Base-by-base conservation (phyloP, 2,113 vertebrate species). In the Periophthalmus modestus region DNA sequence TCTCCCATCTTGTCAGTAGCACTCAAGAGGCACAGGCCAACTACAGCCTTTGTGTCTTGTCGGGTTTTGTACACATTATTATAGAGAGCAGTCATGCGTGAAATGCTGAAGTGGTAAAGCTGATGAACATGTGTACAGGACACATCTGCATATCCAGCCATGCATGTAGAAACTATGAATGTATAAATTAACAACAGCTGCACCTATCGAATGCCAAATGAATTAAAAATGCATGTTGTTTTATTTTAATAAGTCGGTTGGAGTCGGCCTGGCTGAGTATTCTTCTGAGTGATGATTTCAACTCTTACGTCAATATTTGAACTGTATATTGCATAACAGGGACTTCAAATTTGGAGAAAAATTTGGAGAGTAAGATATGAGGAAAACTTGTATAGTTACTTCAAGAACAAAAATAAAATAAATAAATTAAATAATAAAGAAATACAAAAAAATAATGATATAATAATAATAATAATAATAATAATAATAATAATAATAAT, bases 11-110 rank as follows among this genome's bases (percentile, higher is more conserved):
- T n/a, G 33, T 69, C 62, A 61, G 28, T 68, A 74, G 66, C 81
- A 76, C 74, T 66, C 69, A 77, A 23, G 84, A 82, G 66, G 72
- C 81, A 80, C 85, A 72, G 66, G 73, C 63, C 21, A 36, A 78
- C 68, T 66, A 63, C 73, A 76, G 80, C 75, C 79, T 74, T 66
- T 67, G n/a, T 2, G 6, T 78, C 74, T 82, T 85, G 75, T 74
- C 57, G 57, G 77, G 66, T 9, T 65, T 52, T 46, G n/a, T 66
- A 54, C 57, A 75, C 52, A 23, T 82, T 76, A 84, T 82, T 80
- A 79, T 52, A 36, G 43, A n/a, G 75, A 23, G 69, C 75, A 81
- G 54, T 62, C 66, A 75, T 66, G 77, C 66, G 79, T 87, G 80
- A 86, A 84, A 87, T 70, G 74, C 43, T 39, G 65, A 71, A 7